Conservation (phyloP, 92 coral and sea anemone genomes). For the Pocillopora meandrina region DNA sequence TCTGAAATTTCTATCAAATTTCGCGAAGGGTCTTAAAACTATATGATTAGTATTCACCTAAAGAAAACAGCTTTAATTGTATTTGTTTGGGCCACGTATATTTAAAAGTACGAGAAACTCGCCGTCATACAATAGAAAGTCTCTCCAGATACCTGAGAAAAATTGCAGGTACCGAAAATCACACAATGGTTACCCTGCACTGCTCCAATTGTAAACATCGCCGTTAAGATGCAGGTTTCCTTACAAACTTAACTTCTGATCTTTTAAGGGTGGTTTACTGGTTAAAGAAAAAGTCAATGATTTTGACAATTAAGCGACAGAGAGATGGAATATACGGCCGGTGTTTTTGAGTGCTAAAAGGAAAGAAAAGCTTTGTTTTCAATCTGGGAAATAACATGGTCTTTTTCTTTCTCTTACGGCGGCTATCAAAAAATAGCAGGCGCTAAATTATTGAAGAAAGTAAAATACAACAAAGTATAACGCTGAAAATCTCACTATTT, state of each 20-base stretch:
- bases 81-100: constrained; percentile 38
- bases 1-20: neutral
- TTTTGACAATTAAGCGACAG: neutral
- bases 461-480: neutral
- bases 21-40: neutral
- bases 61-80: neutral
- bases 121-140: neutral
- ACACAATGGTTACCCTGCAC: constrained; percentile 23
- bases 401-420: neutral
- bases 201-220: constrained; percentile 4
- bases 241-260: constrained; percentile 14
- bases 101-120: constrained; percentile 10
- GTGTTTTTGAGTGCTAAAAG: neutral
- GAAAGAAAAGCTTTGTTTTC: neutral
- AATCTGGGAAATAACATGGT: neutral
- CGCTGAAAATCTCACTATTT: neutral
- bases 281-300: neutral
- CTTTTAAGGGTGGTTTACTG: neutral
- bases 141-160: constrained; percentile 10
- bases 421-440: constrained; percentile 17
- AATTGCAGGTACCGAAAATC: constrained; percentile 14
- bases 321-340: neutral
- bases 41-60: neutral
- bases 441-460: constrained; percentile 33
- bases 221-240: constrained; percentile 1